phyloP scores from a whole-genome alignment of 2,797 vertebrate genomes.

The Bufotes viridis region DNA sequence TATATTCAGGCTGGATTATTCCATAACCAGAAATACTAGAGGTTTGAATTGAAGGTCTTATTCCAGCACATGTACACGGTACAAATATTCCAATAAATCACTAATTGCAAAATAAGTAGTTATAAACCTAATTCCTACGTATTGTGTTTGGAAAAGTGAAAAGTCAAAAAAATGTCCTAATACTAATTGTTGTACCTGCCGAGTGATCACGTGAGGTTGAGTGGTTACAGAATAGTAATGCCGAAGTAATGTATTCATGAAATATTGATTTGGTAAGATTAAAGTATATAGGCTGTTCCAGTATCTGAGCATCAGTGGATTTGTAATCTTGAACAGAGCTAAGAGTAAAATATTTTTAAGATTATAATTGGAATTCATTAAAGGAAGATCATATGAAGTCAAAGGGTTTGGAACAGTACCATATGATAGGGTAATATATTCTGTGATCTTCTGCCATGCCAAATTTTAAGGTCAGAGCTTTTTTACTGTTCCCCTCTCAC shows the following conservation, averaged over 20 bases:
- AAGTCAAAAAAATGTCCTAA: slow-evolving; percentile 16
- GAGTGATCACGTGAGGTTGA: slow-evolving; percentile 24
- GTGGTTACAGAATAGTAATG: slow-evolving; percentile 12
- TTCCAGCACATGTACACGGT: too few species aligned
- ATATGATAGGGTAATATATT: slow-evolving; percentile 39
- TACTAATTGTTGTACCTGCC: slow-evolving; percentile 26
- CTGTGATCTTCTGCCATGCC: slow-evolving; percentile 1
- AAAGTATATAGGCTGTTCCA: slow-evolving; percentile 25
- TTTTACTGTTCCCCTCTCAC: background rate
- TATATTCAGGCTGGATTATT: too few species aligned
- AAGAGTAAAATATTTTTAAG: slow-evolving; percentile 1
- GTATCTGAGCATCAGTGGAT: slow-evolving; percentile 23
- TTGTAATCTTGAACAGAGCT: slow-evolving; percentile 13
- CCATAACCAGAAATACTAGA: too few species aligned
- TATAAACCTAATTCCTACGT: background rate
- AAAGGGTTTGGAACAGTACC: slow-evolving; percentile 24
- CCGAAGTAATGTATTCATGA: slow-evolving; percentile 43
- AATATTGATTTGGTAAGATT: slow-evolving; percentile 50
- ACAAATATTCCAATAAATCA: background rate
- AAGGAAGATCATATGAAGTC: slow-evolving; percentile 10
- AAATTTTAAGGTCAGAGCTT: slow-evolving; percentile 9
- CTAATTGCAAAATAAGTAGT: background rate
- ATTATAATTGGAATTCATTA: slow-evolving; percentile 23
- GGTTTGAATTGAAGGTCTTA: too few species aligned
- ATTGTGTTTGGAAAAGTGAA: background rate